A percentile compares a stretch with the other conserved stretches of the same genome.
phyloP scores from a whole-genome alignment of 2,113 vertebrate species.

The Paradisaea rubra region DNA sequence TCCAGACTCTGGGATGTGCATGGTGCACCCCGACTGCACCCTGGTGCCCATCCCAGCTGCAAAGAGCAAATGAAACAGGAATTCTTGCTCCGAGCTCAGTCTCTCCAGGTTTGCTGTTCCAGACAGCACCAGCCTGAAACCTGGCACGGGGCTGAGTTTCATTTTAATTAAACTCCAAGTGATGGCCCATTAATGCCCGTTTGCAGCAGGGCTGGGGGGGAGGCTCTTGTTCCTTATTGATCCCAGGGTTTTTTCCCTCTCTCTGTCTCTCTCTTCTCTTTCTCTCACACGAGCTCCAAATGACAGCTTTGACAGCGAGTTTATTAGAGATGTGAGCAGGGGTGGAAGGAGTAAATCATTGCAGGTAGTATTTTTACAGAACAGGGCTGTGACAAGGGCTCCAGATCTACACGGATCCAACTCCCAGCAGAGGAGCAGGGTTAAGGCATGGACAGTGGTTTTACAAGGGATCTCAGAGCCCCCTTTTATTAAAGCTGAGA shows the following conservation, averaged over 20 bases:
- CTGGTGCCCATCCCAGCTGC: not conserved
- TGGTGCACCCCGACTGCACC: accelerated
- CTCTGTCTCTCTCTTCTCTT: not conserved
- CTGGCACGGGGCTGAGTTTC: not conserved
- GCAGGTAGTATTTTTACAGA: not conserved
- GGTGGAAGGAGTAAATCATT: not conserved
- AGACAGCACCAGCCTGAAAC: not conserved
- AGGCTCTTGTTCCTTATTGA: not conserved
- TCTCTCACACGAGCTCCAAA: not conserved
- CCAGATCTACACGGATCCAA: accelerated
- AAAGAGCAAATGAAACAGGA: not conserved
- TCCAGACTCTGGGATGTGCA: not conserved
- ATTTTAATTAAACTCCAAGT: not conserved
- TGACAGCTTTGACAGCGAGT: not conserved
- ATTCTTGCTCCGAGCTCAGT: accelerated
- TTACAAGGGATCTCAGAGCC: not conserved
- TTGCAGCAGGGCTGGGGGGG: not conserved
- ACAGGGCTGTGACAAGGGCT: not conserved
- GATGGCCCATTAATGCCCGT: not conserved
- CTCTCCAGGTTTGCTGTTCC: not conserved
- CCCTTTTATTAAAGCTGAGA: not conserved
- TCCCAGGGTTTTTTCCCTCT: not conserved
- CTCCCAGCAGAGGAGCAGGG: not conserved
- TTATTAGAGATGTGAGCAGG: not conserved
- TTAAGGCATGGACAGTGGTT: not conserved